These are phyloP conservation scores for Orthosia cruda DNA, from an alignment of 2,888 invertebrate species.

Conservation along the genomic window DNA sequence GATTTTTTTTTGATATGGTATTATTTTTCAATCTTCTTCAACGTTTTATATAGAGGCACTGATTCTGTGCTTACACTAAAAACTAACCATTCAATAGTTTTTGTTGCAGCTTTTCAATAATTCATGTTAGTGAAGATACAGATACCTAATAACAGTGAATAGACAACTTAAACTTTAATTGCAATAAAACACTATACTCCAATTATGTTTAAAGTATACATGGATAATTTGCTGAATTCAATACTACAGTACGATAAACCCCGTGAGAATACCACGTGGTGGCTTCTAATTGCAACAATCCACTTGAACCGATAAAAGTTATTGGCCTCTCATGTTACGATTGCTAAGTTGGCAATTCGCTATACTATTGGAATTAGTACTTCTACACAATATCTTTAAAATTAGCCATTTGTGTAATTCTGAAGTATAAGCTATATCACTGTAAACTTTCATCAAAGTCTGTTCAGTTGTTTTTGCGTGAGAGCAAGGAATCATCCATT, in stretches of 20 bases:
- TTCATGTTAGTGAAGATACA: not conserved
- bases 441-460: too few species aligned
- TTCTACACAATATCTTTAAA: too few species aligned
- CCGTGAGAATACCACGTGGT: slow-evolving; percentile 2
- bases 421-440: too few species aligned
- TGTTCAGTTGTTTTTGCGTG: too few species aligned
- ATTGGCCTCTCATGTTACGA: slow-evolving; percentile 2
- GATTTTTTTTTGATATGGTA: not conserved
- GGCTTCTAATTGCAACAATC: slow-evolving; percentile 1
- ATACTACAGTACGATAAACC: not conserved
- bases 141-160: too few species aligned
- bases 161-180: not conserved
- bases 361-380: not conserved
- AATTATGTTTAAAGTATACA: too few species aligned
- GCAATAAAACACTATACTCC: too few species aligned
- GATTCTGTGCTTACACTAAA: too few species aligned
- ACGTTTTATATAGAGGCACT: not conserved
- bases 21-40: not conserved
- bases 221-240: not conserved
- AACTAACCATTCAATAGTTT: not conserved
- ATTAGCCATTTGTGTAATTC: too few species aligned
- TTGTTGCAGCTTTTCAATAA: not conserved
- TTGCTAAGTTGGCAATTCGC: not conserved
- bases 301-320: slow-evolving; percentile 17
- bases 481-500: too few species aligned